phyloP scores from a whole-genome alignment of 2,113 vertebrate species.

The Columba livia region DNA sequence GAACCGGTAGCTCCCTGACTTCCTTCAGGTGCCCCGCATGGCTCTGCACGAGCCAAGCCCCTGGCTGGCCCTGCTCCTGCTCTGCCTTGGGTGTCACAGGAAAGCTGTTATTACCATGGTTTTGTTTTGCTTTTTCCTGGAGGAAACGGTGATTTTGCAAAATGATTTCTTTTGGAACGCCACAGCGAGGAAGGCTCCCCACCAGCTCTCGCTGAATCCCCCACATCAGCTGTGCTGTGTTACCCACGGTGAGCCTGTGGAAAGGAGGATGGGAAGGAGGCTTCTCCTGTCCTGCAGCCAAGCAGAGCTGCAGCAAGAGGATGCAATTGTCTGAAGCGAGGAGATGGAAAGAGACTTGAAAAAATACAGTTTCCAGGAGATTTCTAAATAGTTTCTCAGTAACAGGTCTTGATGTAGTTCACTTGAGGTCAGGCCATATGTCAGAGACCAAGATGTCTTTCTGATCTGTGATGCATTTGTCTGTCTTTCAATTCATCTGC shows the following conservation, averaged over 20 bases:
- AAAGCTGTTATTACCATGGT: not conserved
- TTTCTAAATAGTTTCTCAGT: not conserved
- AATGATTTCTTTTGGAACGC: not conserved
- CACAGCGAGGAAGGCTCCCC: not conserved
- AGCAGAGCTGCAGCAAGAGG: fast-evolving
- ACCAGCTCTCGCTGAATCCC: not conserved
- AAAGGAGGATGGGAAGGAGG: not conserved
- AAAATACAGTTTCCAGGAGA: not conserved
- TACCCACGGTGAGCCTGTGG: not conserved
- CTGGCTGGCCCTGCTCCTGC: not conserved
- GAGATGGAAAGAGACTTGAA: not conserved
- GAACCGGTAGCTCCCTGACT: not conserved
- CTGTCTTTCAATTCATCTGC: not conserved
- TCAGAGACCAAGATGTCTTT: not conserved
- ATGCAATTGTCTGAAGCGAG: not conserved
- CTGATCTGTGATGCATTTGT: not conserved
- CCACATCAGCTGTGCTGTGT: fast-evolving
- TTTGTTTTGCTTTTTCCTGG: not conserved
- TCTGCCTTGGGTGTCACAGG: not conserved
- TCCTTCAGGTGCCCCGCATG: not conserved
- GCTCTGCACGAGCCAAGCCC: fast-evolving
- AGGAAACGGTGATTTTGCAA: not conserved
- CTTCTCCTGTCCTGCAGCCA: not conserved
- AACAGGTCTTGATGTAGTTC: not conserved
- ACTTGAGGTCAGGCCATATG: fast-evolving